phyloP scores from a whole-genome alignment of 2,113 vertebrate species.

The Ochotona princeps region DNA sequence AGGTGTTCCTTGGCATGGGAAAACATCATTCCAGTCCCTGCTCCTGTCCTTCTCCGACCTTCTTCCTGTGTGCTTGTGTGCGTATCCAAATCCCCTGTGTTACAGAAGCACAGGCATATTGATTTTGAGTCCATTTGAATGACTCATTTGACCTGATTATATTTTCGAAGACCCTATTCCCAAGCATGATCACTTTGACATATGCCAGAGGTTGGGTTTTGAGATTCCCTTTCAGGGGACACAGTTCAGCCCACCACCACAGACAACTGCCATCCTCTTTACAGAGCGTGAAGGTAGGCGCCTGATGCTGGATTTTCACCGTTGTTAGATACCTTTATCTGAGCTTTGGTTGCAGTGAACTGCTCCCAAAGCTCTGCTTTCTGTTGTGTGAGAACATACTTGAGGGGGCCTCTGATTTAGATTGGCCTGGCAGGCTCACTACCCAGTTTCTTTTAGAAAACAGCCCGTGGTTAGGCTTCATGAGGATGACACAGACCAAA shows the following conservation, averaged over 20 bases:
- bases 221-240: not conserved
- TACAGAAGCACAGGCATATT: not conserved
- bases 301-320: constrained; percentile 21
- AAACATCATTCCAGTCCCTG: not conserved
- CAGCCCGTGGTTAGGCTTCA: constrained; percentile 59
- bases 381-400: constrained; percentile 49
- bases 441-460: constrained; percentile 57
- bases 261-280: not conserved
- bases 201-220: not conserved
- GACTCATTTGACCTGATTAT: not conserved
- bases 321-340: not conserved
- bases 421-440: constrained; percentile 41
- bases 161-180: not conserved
- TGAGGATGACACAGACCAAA: constrained; percentile 65
- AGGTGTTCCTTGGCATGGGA: not conserved
- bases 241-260: not conserved
- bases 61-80: not conserved
- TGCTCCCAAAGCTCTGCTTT: not conserved
- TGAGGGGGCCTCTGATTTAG: constrained; percentile 29
- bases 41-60: not conserved
- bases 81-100: not conserved
- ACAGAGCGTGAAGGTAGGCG: too few species aligned
- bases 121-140: not conserved
- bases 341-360: not conserved
- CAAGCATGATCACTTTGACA: not conserved